These are phyloP conservation scores for Nephila pilipes DNA, from an alignment of 1,140 invertebrate genomes.

Conservation along the genomic window DNA sequence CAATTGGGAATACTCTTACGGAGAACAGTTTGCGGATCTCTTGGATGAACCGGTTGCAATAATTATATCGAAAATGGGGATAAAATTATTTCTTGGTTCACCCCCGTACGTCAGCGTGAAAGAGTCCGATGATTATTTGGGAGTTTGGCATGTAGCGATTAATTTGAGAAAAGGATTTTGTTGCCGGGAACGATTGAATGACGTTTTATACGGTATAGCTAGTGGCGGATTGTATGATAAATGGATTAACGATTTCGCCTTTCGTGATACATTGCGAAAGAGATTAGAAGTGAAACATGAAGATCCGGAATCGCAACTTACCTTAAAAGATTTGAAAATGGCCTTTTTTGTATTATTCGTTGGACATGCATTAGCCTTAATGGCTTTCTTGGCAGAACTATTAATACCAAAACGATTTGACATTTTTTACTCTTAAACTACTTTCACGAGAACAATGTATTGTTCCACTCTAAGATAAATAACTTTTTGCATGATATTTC, in stretches of 20 bases:
- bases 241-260: not conserved
- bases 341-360: too few species aligned
- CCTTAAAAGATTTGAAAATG: too few species aligned
- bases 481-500: too few species aligned
- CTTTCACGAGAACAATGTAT: too few species aligned
- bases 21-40: not conserved
- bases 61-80: not conserved
- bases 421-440: too few species aligned
- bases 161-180: not conserved
- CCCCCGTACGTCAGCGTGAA: too few species aligned
- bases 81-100: not conserved
- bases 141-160: not conserved
- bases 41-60: not conserved
- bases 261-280: not conserved
- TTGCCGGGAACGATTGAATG: not conserved
- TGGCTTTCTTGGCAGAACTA: too few species aligned
- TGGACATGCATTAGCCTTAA: too few species aligned
- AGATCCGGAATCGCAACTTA: too few species aligned
- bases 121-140: not conserved
- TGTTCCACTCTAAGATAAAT: too few species aligned
- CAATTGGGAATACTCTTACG: not conserved
- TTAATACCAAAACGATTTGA: too few species aligned
- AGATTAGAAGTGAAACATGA: too few species aligned
- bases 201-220: not conserved
- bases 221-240: not conserved